Percentiles rank a stretch among this genome's conserved stretches.
phyloP scores from a whole-genome alignment of 2,113 vertebrate species.

The Cyphomyrus discorhynchus region DNA sequence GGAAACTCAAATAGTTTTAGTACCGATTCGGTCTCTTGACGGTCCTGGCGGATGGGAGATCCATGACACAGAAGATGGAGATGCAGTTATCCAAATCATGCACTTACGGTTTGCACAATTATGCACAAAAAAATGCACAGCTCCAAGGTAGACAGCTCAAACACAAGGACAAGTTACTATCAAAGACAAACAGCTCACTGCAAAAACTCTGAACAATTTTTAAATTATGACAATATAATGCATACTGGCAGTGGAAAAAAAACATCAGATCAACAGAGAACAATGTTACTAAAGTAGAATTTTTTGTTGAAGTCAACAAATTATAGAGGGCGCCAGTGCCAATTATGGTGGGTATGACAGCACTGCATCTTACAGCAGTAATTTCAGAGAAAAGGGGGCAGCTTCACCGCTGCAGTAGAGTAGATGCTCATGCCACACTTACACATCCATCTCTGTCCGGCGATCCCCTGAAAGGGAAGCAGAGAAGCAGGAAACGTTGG shows the following conservation, averaged over 20 bases:
- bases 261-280: not conserved
- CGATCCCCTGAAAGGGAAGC: constrained; percentile 70
- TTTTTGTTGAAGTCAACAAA: not conserved
- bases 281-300: not conserved
- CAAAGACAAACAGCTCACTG: not conserved
- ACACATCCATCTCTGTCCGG: constrained; percentile 91
- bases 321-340: not conserved
- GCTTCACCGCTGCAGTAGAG: not conserved
- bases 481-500: not conserved
- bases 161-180: not conserved
- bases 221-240: not conserved
- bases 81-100: constrained; percentile 8
- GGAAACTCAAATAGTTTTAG: constrained; percentile 31
- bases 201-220: not conserved
- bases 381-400: not conserved
- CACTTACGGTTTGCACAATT: not conserved
- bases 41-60: constrained; percentile 47
- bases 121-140: not conserved
- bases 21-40: constrained; percentile 58
- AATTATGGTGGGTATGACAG: not conserved
- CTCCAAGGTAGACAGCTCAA: not conserved
- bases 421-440: constrained; percentile 58
- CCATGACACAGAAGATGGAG: constrained; percentile 35
- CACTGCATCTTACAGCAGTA: not conserved
- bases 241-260: not conserved